phyloP scores from a whole-genome alignment of 37 sponge, comb jelly and placozoan species.

The Lycopodina hypogea region DNA sequence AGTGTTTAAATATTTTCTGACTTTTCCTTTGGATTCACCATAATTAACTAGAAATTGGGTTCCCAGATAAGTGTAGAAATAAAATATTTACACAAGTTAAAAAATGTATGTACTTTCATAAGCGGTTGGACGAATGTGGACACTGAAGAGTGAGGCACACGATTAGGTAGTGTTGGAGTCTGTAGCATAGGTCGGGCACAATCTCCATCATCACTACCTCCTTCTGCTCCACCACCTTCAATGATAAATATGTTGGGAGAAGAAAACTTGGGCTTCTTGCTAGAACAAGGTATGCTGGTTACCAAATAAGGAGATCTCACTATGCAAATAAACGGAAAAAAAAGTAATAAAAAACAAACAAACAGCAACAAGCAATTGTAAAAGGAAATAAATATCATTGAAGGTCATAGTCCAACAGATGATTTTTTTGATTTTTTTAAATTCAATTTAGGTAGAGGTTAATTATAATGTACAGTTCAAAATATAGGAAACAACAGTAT shows the following conservation, averaged over 20 bases:
- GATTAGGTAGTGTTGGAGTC: neutral
- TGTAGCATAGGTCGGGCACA: neutral
- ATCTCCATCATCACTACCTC: neutral
- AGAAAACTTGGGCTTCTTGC: neutral
- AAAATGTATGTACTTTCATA: slow-evolving; percentile 3
- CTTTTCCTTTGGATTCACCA: too few species aligned
- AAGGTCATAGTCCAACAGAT: too few species aligned
- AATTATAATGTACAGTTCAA: too few species aligned
- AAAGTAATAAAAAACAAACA: too few species aligned
- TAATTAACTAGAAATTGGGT: too few species aligned
- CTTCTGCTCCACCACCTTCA: neutral
- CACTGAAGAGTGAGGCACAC: slow-evolving; percentile 16
- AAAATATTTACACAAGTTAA: neutral
- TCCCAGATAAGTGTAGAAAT: too few species aligned
- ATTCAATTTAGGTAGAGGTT: too few species aligned
- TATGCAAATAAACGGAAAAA: neutral
- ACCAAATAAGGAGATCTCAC: slow-evolving; percentile 26
- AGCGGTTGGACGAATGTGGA: slow-evolving; percentile 19
- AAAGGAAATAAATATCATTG: too few species aligned
- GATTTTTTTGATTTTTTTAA: too few species aligned
- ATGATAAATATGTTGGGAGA: too few species aligned
- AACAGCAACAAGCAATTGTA: neutral
- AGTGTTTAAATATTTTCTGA: too few species aligned
- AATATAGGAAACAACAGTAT: too few species aligned
- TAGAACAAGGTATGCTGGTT: slow-evolving; percentile 26